Percentiles rank a stretch among this genome's conserved stretches.
These are phyloP conservation scores for Oryzias woworae DNA, from an alignment of 2,113 vertebrate species.

Conservation along the genomic window DNA sequence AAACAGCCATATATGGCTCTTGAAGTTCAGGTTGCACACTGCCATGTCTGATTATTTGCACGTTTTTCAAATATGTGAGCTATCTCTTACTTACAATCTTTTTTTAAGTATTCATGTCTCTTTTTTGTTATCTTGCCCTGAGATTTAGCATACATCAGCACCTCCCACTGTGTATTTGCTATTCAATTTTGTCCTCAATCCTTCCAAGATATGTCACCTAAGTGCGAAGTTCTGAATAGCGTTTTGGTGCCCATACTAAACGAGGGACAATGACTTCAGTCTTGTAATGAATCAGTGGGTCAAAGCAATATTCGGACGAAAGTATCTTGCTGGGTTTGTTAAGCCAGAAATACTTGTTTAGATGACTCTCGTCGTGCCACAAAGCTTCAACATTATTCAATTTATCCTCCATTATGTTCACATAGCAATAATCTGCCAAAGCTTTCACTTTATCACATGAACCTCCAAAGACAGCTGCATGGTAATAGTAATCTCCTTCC, in stretches of 20 bases:
- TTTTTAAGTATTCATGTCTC: too few species aligned
- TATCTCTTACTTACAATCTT: too few species aligned
- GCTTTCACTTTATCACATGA: conserved; percentile 53
- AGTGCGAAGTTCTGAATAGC: conserved; percentile 38
- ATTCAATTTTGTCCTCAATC: too few species aligned
- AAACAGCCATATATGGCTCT: too few species aligned
- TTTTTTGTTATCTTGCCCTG: too few species aligned
- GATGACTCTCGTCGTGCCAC: conserved; percentile 83
- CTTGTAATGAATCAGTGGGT: not conserved
- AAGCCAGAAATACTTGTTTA: conserved; percentile 78
- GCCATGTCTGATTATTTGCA: too few species aligned
- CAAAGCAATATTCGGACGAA: conserved; percentile 81
- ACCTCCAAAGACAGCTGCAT: conserved; percentile 78
- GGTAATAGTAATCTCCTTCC: conserved; percentile 74
- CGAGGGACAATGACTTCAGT: conserved; percentile 39
- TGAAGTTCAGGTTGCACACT: too few species aligned
- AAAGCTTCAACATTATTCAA: conserved; percentile 67
- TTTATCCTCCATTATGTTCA: conserved; percentile 62
- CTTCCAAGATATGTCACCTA: too few species aligned
- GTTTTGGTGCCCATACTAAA: conserved; percentile 54
- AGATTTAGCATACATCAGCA: too few species aligned
- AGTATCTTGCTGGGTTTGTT: conserved; percentile 75
- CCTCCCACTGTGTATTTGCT: too few species aligned
- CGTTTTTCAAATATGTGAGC: too few species aligned
- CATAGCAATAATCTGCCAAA: conserved; percentile 60